Evolutionary conservation across 2,113 vertebrate species (phyloP).

Genomic region (Gracilinanus agilis): DNA sequence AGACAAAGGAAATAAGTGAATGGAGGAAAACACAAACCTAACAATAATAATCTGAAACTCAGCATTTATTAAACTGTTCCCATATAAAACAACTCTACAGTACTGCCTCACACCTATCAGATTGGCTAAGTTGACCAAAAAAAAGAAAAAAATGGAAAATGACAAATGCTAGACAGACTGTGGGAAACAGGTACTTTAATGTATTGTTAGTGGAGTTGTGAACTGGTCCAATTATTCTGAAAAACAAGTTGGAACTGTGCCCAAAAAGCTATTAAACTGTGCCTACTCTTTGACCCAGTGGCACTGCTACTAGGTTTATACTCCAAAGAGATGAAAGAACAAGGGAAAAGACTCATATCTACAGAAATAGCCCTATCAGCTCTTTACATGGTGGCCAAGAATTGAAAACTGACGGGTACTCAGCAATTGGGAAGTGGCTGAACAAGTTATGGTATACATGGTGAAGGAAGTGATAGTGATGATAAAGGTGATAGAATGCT

Average conservation of each 20-base stretch:
- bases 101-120: not conserved
- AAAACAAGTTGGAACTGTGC: not conserved
- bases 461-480: not conserved
- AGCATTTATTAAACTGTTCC: not conserved
- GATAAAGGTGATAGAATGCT: not conserved
- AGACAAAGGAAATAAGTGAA: not conserved
- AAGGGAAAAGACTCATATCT: not conserved
- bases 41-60: not conserved
- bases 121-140: not conserved
- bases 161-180: not conserved
- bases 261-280: not conserved
- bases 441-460: not conserved
- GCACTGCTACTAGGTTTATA: not conserved
- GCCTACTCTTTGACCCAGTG: not conserved
- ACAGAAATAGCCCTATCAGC: not conserved
- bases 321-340: not conserved
- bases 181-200: not conserved
- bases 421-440: not conserved
- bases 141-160: no score
- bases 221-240: not conserved
- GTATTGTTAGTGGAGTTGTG: not conserved
- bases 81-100: not conserved
- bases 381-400: not conserved
- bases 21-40: not conserved
- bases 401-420: not conserved